Percentiles rank a stretch among this genome's conserved stretches.
Evolutionary conservation across 2,888 invertebrate genomes (phyloP).

Genomic region (Eupithecia tripunctaria): DNA sequence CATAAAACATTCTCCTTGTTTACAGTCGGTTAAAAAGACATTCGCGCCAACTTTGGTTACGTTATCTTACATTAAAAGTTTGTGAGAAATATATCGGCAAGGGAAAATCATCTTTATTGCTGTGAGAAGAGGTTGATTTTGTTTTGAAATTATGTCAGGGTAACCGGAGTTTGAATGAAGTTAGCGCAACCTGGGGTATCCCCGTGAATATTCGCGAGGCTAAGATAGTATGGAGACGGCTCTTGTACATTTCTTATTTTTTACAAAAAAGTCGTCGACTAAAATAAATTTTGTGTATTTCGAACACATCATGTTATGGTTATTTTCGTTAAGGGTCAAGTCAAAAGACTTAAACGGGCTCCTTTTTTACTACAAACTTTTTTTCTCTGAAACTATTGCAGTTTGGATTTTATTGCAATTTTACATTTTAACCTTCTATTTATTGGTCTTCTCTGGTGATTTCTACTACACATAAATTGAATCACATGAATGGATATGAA

Average conservation of each 20-base stretch:
- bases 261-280: not conserved
- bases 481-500: too few relatives aligned
- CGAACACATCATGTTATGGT: too few relatives aligned
- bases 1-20: not conserved
- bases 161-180: constrained; percentile 69
- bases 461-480: too few relatives aligned
- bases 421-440: too few relatives aligned
- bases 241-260: constrained; percentile 30
- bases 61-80: constrained; percentile 31
- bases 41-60: not conserved
- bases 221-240: constrained; percentile 56
- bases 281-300: not conserved
- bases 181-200: constrained; percentile 80
- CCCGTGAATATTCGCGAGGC: constrained; percentile 63
- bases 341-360: not conserved
- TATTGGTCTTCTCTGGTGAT: too few relatives aligned
- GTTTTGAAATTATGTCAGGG: constrained; percentile 30
- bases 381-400: too few relatives aligned
- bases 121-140: constrained; percentile 50
- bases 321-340: too few relatives aligned
- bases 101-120: constrained; percentile 45
- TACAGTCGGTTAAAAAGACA: not conserved
- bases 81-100: constrained; percentile 37
- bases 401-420: too few relatives aligned
- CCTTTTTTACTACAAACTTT: not conserved